phyloP scores from a whole-genome alignment of 2,113 vertebrate species.

The Australoheros scitulus region DNA sequence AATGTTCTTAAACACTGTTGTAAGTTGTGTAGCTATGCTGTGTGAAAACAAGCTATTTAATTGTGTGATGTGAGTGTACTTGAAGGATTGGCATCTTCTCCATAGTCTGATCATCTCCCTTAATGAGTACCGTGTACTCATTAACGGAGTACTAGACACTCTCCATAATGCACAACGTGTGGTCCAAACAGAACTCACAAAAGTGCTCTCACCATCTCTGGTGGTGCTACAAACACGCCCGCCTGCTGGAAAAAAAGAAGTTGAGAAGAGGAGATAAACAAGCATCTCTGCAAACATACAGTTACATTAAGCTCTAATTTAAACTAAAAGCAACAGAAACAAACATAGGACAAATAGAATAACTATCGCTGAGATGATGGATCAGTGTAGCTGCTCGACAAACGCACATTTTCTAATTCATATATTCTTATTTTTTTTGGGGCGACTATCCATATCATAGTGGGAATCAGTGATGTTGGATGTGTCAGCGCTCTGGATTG shows the following conservation, averaged over 20 bases:
- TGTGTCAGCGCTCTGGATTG: not conserved
- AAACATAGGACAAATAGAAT: too few relatives aligned
- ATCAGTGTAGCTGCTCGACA: too few relatives aligned
- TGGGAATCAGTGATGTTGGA: not conserved
- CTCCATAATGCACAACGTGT: not conserved
- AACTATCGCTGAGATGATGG: not conserved
- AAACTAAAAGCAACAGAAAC: fast-evolving
- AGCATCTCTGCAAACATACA: not conserved
- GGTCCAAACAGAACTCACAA: not conserved
- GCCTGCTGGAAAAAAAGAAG: not conserved
- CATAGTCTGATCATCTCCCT: too few relatives aligned
- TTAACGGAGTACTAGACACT: not conserved
- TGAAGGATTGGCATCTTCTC: too few relatives aligned
- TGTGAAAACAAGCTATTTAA: too few relatives aligned
- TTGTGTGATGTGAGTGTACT: too few relatives aligned
- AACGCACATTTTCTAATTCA: too few relatives aligned
- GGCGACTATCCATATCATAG: not conserved
- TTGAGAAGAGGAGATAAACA: not conserved
- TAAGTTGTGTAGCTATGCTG: not conserved
- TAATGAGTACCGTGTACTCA: not conserved
- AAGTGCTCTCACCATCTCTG: not conserved
- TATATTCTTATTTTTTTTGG: too few relatives aligned
- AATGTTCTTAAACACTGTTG: not conserved
- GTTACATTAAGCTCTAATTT: not conserved
- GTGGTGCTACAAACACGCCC: not conserved